These are phyloP conservation scores for Cyprinodon variegatus DNA, from an alignment of 2,113 vertebrate species.

Conservation along the genomic window DNA sequence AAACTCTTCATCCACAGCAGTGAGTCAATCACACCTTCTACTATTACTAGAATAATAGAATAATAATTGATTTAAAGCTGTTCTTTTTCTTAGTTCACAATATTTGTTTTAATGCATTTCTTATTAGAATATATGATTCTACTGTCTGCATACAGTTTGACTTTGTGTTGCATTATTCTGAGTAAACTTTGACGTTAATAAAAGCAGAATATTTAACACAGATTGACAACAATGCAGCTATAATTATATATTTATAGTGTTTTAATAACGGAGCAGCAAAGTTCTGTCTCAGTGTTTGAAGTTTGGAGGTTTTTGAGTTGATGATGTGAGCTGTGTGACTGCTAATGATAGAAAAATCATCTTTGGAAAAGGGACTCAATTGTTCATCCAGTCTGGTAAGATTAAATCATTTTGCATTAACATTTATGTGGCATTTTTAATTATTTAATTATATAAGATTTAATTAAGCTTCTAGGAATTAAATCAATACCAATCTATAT, in stretches of 20 bases:
- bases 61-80: neutral
- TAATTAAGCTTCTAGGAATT: neutral
- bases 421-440: neutral
- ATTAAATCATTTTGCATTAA: neutral
- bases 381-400: constrained; percentile 27
- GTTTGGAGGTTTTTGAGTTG: constrained; percentile 1
- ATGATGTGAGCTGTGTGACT: constrained; percentile 2
- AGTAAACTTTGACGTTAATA: no score
- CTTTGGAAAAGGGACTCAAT: constrained; percentile 25
- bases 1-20: neutral
- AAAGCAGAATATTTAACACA: no score
- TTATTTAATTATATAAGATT: no score
- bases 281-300: neutral
- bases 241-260: no score
- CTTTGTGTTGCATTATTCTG: no score
- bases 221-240: no score
- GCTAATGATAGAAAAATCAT: neutral
- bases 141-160: neutral
- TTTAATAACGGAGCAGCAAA: no score
- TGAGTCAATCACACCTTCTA: neutral
- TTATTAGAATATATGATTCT: neutral
- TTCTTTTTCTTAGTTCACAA: neutral
- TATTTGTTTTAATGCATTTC: neutral
- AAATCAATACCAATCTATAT: neutral
- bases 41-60: neutral